phyloP scores from a whole-genome alignment of 2,113 vertebrate genomes.

The Nycticebus coucang region DNA sequence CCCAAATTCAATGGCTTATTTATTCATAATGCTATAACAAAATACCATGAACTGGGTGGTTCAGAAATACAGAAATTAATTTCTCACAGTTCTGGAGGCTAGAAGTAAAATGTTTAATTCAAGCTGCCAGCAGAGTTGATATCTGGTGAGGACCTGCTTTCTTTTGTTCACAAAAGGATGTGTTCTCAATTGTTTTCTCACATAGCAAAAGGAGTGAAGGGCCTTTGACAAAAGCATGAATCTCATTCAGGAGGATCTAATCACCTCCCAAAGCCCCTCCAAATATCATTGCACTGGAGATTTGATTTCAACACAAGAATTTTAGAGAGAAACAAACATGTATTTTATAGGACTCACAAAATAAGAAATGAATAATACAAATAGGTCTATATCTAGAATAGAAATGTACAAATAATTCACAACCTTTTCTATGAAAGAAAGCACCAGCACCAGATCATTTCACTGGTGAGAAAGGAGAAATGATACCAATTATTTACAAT shows the following conservation, averaged over 20 bases:
- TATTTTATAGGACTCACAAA: neutral
- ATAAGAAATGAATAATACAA: neutral
- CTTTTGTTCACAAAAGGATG: neutral
- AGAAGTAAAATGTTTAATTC: too few relatives aligned
- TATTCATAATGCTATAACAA: neutral
- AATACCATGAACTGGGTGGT: neutral
- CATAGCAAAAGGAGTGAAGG: neutral
- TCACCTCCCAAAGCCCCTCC: neutral
- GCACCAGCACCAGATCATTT: too few relatives aligned
- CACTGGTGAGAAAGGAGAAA: too few relatives aligned
- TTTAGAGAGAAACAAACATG: neutral
- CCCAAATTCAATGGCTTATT: neutral
- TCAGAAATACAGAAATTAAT: neutral
- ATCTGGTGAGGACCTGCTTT: too few relatives aligned
- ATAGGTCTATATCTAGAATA: neutral
- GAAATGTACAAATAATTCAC: neutral
- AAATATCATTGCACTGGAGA: neutral
- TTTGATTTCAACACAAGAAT: neutral
- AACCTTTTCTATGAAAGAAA: too few relatives aligned
- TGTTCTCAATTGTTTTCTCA: neutral
- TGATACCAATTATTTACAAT: too few relatives aligned
- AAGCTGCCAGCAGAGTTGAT: too few relatives aligned
- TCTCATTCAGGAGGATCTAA: neutral
- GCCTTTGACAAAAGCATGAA: neutral
- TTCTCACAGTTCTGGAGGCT: too few relatives aligned